Evolutionary conservation across 1,140 invertebrate genomes (phyloP), one percentile per base, ranked within the genome.

Genomic region (Coelopa frigida): DNA sequence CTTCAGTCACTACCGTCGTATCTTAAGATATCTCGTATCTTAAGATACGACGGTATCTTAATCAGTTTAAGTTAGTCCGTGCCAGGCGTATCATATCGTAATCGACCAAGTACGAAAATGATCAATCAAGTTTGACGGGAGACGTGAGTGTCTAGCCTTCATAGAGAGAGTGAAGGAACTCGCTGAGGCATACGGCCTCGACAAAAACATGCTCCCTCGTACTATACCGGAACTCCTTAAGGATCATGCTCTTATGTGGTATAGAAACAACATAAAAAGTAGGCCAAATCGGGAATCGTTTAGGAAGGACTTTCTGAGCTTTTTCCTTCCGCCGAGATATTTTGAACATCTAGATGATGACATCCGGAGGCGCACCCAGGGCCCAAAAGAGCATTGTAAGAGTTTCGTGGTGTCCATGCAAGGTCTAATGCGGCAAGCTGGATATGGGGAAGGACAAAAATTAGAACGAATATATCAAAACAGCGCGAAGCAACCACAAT

Each of bases 81-180:
- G n/a, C n/a, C n/a, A n/a, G n/a, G n/a, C n/a, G n/a, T n/a, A n/a
- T n/a, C n/a, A n/a, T n/a, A n/a, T n/a, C n/a, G n/a, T n/a, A n/a
- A n/a, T n/a, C 15, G 40, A 43, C 32, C 15, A 43, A n/a, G 27
- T 43, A 3, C 7, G 40, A 3, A 43, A 43, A 31, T 43, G 40
- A 29, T 22, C 21, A 3, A 20, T 43, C 3, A 27, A 31, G 24
- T 43, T 18, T 43, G 40, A 43, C 32, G 40, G 40, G n/a, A 20
- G 40, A n/a, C 18, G 22, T 7, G 26, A 43, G 14, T 10, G 26
- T 17, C 14, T 43, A 17, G 7, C 14, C 12, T 41, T 41, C 17
- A 5, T 41, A 12, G 39, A 41, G 18, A 11, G 23, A 5, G 27
- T 41, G 6, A 24, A 41, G 23, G 39, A 41, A 24, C 21, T 41